Base-by-base conservation (phyloP, 2,888 invertebrate species). In the Scaptomyza caliginosa region DNA sequence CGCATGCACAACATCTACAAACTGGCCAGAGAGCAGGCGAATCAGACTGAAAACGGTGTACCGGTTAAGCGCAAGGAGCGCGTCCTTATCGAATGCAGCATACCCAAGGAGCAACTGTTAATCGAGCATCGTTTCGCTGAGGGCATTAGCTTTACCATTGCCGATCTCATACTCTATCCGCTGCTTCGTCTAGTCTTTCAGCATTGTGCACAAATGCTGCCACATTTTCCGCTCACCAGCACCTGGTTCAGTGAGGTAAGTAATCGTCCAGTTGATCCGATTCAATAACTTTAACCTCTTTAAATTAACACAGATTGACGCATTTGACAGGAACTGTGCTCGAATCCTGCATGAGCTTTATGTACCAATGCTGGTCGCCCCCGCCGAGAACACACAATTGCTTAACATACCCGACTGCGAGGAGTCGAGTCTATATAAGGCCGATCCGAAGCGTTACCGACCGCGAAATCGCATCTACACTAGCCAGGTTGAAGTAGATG, bases 1-100 rank as follows among this genome's bases (percentile, higher is more conserved):
- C 93, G 94, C 86, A 93, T 97, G 68, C 97, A 98, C 87, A 98
- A 98, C 91, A 93, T 96, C 26, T 95, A 95, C 74, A 96, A 96
- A 92, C 90, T 94, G 59, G 94, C 94, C 1, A 92, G 95, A 69
- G 92, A 94, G 67, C 88, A 89, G 34, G 93, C 92, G 19, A 93
- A 93, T 78, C 79, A 77, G n/a, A 64, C 51, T 1, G 67, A 67
- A 28, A 74, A 72, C 10, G 72, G 77, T n/a, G 28, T 42, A 0
- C 67, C 77, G 5, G 40, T 82, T 4, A 77, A 77, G 36, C 76
- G 88, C 6, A 79, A 91, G 82, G 74, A 72, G 6, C 89, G 90
- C 8, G 90, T 93, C 86, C 92, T 93, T 89, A 88, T 93, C 36
- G 83, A 89, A 40, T 86, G 88, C 42, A 90, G 94, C 26, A 78